These are phyloP conservation scores for Drosophila varians DNA, from an alignment of 1,140 invertebrate species.

Conservation along the genomic window DNA sequence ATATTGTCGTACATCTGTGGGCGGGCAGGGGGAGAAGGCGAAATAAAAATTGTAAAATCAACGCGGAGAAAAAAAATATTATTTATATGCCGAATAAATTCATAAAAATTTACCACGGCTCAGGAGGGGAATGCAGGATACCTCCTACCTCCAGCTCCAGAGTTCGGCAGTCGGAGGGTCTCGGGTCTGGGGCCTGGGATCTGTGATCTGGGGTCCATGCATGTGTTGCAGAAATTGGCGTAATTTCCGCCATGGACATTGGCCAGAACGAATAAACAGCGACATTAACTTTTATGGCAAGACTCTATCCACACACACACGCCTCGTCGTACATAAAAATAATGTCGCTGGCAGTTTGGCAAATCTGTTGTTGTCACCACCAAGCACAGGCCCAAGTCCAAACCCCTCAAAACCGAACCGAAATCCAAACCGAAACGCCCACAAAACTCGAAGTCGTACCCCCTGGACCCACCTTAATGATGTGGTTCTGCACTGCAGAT, in stretches of 20 bases:
- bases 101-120: slow-evolving; percentile 74
- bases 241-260: slow-evolving; percentile 80
- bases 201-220: slow-evolving; percentile 41
- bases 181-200: slow-evolving; percentile 3
- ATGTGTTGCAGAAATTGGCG: slow-evolving; percentile 76
- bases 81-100: slow-evolving; percentile 81
- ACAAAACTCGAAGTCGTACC: not conserved
- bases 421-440: slow-evolving; percentile 5
- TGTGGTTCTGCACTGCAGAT: slow-evolving; percentile 93
- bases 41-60: slow-evolving; percentile 79
- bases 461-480: slow-evolving; percentile 90
- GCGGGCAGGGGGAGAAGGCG: not conserved
- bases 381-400: not conserved
- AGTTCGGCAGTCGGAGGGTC: not conserved
- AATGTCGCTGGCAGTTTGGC: slow-evolving; percentile 75
- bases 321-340: slow-evolving; percentile 71
- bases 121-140: not conserved
- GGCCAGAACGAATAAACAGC: slow-evolving; percentile 82
- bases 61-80: slow-evolving; percentile 54
- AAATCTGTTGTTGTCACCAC: slow-evolving; percentile 76
- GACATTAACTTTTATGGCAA: slow-evolving; percentile 81
- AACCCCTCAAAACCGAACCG: slow-evolving; percentile 7
- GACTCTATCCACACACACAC: slow-evolving; percentile 38
- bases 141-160: not conserved
- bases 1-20: slow-evolving; percentile 95